phyloP scores from a whole-genome alignment of 2,113 vertebrate species.

The Triplophysa rosa region DNA sequence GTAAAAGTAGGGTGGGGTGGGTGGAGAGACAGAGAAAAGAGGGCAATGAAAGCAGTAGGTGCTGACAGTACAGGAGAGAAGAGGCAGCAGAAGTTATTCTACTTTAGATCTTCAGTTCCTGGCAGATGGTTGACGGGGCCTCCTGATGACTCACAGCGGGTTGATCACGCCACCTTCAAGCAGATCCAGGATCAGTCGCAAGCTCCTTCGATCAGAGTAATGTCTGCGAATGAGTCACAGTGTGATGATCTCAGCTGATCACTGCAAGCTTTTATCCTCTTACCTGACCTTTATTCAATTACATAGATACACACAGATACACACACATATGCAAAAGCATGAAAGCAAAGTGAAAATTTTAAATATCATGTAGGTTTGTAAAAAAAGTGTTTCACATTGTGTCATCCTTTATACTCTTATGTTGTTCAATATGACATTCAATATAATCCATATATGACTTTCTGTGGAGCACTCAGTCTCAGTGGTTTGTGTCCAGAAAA shows the following conservation, averaged over 20 bases:
- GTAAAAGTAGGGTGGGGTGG: slow-evolving; percentile 4
- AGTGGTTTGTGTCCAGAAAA: no score
- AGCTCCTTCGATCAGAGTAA: background rate
- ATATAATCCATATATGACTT: no score
- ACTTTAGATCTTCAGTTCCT: slow-evolving; percentile 35
- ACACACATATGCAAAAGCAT: background rate
- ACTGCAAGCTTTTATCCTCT: background rate
- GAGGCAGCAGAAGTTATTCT: slow-evolving; percentile 29
- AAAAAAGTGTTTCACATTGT: no score
- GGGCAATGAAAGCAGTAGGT: slow-evolving; percentile 55
- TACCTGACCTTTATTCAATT: slow-evolving; percentile 4
- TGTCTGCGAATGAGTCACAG: slow-evolving; percentile 40
- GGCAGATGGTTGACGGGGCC: slow-evolving; percentile 35
- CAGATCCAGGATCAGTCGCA: slow-evolving; percentile 24
- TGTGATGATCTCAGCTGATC: slow-evolving; percentile 45
- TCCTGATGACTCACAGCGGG: slow-evolving; percentile 43
- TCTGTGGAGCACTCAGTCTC: no score
- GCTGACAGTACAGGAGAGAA: slow-evolving; percentile 56
- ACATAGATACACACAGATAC: background rate
- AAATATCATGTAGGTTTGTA: no score
- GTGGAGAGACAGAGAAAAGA: background rate
- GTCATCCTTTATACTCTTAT: no score
- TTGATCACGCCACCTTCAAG: slow-evolving; percentile 22
- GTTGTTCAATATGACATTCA: no score
- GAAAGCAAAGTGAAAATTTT: no score